A percentile compares a stretch with the other conserved stretches of the same genome.
These are phyloP conservation scores for Iguana delicatissima DNA, from an alignment of 2,797 vertebrate species.

Conservation along the genomic window DNA sequence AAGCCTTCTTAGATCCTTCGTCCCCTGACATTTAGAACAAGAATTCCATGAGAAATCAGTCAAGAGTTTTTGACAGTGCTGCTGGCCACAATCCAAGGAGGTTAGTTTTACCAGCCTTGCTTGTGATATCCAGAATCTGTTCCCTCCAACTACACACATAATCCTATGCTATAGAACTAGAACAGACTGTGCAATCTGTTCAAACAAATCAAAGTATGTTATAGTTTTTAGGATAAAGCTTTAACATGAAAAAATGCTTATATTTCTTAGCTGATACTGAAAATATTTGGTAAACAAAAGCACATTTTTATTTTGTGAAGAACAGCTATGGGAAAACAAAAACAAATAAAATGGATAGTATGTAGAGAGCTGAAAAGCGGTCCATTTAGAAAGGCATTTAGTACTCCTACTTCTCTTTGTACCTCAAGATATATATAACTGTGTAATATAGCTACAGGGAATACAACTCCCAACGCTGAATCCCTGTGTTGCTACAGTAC, in stretches of 20 bases:
- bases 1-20: slow-evolving; percentile 64
- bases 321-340: slow-evolving; percentile 20
- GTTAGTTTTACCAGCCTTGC: slow-evolving; percentile 78
- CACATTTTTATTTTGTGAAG: slow-evolving; percentile 48
- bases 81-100: slow-evolving; percentile 77
- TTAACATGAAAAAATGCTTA: slow-evolving; percentile 67
- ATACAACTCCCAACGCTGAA: neutral
- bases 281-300: slow-evolving; percentile 61
- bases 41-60: slow-evolving; percentile 84
- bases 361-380: neutral
- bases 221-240: slow-evolving; percentile 70
- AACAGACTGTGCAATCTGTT: slow-evolving; percentile 75
- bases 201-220: slow-evolving; percentile 71
- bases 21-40: slow-evolving; percentile 83
- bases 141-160: slow-evolving; percentile 60
- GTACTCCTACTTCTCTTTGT: neutral
- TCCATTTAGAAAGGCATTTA: neutral
- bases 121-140: slow-evolving; percentile 64
- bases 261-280: slow-evolving; percentile 67
- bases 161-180: slow-evolving; percentile 65
- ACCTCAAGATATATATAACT: neutral
- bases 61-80: slow-evolving; percentile 81
- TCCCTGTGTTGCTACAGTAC: neutral
- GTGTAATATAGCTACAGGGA: neutral
- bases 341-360: neutral